Percentiles rank a stretch among this genome's conserved stretches.
These are phyloP conservation scores for Plagodis dolabraria DNA, from an alignment of 2,888 invertebrate species.

Conservation along the genomic window DNA sequence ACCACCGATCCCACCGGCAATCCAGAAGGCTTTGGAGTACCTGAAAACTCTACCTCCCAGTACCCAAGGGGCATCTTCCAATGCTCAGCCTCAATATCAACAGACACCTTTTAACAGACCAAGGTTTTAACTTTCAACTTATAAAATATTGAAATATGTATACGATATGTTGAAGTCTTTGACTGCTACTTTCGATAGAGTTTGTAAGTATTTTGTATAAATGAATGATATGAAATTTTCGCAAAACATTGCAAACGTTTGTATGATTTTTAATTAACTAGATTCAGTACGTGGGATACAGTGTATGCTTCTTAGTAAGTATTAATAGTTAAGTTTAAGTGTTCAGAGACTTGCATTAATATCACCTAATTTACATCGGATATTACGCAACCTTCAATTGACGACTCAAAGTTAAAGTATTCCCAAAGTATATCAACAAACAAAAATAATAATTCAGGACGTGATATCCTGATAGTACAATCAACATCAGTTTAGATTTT, in stretches of 20 bases:
- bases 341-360: too few relatives aligned
- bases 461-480: too few relatives aligned
- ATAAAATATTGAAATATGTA: conserved; percentile 22
- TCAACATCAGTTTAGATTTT: too few relatives aligned
- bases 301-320: too few relatives aligned
- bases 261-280: background rate
- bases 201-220: conserved; percentile 14
- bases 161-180: conserved; percentile 17
- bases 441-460: too few relatives aligned
- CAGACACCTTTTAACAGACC: conserved; percentile 58
- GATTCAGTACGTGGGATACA: too few relatives aligned
- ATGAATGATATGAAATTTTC: conserved; percentile 14
- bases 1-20: conserved; percentile 91
- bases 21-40: conserved; percentile 88
- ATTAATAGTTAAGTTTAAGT: too few relatives aligned
- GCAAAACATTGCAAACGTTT: background rate
- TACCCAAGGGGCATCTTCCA: conserved; percentile 64
- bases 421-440: too few relatives aligned
- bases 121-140: conserved; percentile 48
- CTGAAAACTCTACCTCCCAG: conserved; percentile 83
- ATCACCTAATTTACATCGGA: too few relatives aligned
- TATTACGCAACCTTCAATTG: too few relatives aligned
- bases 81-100: conserved; percentile 64
- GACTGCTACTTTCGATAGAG: conserved; percentile 6
- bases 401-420: too few relatives aligned